Base-by-base conservation (phyloP, 2,888 invertebrate genomes). In the Caenorhabditis uteleia region DNA sequence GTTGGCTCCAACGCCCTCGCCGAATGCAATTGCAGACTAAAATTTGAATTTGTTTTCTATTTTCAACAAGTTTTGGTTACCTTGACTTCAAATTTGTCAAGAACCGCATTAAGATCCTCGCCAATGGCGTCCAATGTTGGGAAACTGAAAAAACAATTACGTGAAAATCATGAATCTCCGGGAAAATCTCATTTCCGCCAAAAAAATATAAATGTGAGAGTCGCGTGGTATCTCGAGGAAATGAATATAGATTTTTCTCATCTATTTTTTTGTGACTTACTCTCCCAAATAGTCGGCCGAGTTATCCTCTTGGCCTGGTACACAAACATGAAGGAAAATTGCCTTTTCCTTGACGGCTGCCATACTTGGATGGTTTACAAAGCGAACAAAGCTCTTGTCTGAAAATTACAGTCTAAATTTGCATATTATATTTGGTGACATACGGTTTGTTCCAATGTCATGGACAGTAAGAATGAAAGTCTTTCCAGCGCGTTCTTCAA, bases 1-100 rank as follows among this genome's bases (percentile, higher is more conserved):
- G 85, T 92, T 92, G 61, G 92, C 92, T 0, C 92, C 92, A 2
- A 91, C 92, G 2, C 92, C 92, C 83, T 92, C 92, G 2, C 92
- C 92, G 45, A 92, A 85, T 0, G 91, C 91, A 48, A 92, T 90
- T 12, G 91, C 91, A 83, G 91, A 90, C 77, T 39, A 20, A 39
- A 39, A 39, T 8, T 20, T 10, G 20, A 12, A 8, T 10, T 29
- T 29, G 31, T 10, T 29, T 29, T 10, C n/a, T n/a, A 39, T 39
- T n/a, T 10, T n/a, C 39, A n/a, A 39, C 6, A 8, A n/a, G 20
- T 89, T 89, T 20, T 29, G 7, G 8, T 27, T 23, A 48, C 40
- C 50, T 75, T 69, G 25, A 92, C 89, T 84, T 86, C 90, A 31
- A 92, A 87, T 82, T 90, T 89, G 83, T 92, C 91, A 80, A 92